Base-by-base conservation (phyloP, 2,888 invertebrate genomes). In the Pammene aurita region DNA sequence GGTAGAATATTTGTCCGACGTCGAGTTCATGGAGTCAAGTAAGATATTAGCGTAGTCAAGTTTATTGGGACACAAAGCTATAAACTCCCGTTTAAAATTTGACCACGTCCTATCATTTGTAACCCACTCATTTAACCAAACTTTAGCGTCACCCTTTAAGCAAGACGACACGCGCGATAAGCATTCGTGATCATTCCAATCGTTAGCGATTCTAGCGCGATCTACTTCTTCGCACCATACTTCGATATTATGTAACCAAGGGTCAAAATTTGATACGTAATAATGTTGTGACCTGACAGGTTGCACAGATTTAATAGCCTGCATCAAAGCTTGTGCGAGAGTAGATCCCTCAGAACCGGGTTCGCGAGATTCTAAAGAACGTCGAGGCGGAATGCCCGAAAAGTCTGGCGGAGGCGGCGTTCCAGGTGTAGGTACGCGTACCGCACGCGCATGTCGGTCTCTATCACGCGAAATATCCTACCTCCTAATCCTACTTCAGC, bases 211-310 rank as follows among this genome's bases (percentile, higher is more conserved):
- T 1, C 35, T 2, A 6, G 61, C 61, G 7, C 61, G 61, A 11
- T 61, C 61, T 7, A 61, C 61, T 11, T 61, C 61, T 0, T 38
- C 35, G 14, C 48, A 61, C 61, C 61, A 61, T 0, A 38, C 35
- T 0, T 61, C 38, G 2, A 61, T 38, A 9, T 60, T 34, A 26
- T 46, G 35, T 0, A 60, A 4, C 7, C 9, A 4, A 34, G 58
- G 58, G 41, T 74, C 72, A 35, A 74, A 74, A 35, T 67, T 72
- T 0, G 74, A 74, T 1, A 73, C 58, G 26, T 55, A 74, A 63
- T 71, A 56, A 9, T 71, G 18, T 10, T 66, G 63, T 16, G 64
- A 63, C 18, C 56, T 67, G 0, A 34, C n/a, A 7, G 67, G 50
- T 13, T 44, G 44, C 4, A 11, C 5, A 0, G 44, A 13, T 44